Evolutionary conservation across 2,888 invertebrate species (phyloP).

Genomic region (Ectemnius cavifrons): DNA sequence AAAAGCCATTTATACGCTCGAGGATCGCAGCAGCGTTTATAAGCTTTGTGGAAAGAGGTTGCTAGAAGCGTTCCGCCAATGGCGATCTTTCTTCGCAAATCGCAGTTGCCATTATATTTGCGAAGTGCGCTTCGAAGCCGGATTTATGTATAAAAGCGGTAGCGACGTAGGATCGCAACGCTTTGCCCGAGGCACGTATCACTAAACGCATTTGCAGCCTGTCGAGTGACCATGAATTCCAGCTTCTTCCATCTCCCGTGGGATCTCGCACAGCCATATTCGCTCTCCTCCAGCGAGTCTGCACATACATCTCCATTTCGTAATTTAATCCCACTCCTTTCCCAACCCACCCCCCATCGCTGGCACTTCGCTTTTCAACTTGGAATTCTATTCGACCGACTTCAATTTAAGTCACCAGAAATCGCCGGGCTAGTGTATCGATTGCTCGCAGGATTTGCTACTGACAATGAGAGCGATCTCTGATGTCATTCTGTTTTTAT

Average conservation of each 20-base stretch:
- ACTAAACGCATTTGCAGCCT: conserved; percentile 8
- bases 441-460: too few relatives aligned
- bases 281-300: not conserved
- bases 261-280: not conserved
- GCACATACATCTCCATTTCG: not conserved
- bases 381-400: not conserved
- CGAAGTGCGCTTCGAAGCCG: not conserved
- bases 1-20: not conserved
- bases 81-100: not conserved
- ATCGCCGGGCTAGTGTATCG: too few relatives aligned
- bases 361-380: not conserved
- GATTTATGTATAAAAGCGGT: not conserved
- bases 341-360: not conserved
- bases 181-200: not conserved
- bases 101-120: conserved; percentile 1
- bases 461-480: too few relatives aligned
- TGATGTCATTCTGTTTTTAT: too few relatives aligned
- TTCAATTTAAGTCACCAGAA: not conserved
- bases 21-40: not conserved
- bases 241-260: not conserved
- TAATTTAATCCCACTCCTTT: not conserved
- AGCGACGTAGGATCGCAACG: not conserved
- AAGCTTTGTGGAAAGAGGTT: not conserved
- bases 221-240: conserved; percentile 2
- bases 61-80: not conserved